These are phyloP conservation scores for Bugulina stolonifera DNA, from an alignment of 2,888 invertebrate genomes.

Conservation along the genomic window DNA sequence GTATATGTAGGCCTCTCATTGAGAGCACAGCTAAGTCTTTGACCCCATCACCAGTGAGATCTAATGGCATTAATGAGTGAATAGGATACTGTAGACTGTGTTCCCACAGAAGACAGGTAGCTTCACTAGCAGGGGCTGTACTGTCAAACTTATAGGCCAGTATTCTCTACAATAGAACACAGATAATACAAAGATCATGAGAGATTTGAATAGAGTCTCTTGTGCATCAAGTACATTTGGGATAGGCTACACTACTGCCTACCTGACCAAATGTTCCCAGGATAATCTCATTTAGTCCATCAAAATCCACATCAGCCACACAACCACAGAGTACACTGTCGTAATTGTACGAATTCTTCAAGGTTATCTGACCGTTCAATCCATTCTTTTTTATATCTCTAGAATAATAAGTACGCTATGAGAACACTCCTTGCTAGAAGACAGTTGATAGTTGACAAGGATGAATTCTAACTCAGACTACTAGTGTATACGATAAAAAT, in stretches of 20 bases:
- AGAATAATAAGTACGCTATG: no score
- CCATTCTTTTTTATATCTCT: constrained; percentile 46
- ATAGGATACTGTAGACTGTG: constrained; percentile 62
- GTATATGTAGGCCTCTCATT: constrained; percentile 63
- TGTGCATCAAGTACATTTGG: no score
- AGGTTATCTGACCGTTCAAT: constrained; percentile 39
- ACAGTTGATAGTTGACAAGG: no score
- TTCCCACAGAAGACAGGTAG: constrained; percentile 50
- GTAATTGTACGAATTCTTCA: constrained; percentile 57
- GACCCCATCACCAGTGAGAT: constrained; percentile 64
- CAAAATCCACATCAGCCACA: constrained; percentile 66
- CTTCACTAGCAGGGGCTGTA: constrained; percentile 39
- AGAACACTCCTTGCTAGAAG: no score
- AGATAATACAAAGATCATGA: no score
- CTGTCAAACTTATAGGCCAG: constrained; percentile 45
- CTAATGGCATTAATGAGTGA: constrained; percentile 60
- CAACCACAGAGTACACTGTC: constrained; percentile 62
- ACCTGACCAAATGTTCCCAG: constrained; percentile 66
- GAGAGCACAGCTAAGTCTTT: constrained; percentile 64
- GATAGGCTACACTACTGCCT: no score
- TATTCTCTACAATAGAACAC: constrained; percentile 20
- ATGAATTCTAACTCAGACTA: no score
- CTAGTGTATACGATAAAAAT: no score
- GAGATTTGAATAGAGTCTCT: no score
- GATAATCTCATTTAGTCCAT: constrained; percentile 64